Evolutionary conservation across 2,797 vertebrate species (phyloP), one percentile per base, ranked within the genome.

Genomic region (Eulemur rubriventer): DNA sequence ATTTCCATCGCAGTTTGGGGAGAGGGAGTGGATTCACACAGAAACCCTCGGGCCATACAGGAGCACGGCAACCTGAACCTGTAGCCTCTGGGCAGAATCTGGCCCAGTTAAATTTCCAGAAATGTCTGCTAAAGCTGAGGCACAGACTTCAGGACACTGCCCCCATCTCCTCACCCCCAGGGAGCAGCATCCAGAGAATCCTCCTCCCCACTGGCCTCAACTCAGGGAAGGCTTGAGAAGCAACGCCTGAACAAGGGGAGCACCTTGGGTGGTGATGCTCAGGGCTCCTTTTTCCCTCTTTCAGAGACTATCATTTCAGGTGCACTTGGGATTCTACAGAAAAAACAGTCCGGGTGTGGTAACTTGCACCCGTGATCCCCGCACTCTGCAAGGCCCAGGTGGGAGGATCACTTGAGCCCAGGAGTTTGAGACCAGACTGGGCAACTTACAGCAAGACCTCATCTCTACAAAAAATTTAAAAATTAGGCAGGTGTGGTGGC

Each of bases 271-370:
- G 11, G 22, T 5, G 18, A 18, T 2, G 24, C 26, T 9, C 26
- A 12, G 16, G 8, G 80, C n/a, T 4, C 26, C 22, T 52, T 1
- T 22, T 9, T 18, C 38, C 20, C 16, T 4, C 63, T 26, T 12
- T 10, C 1, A 4, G 41, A 8, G 3, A 3, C 28, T 22, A 1
- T 2, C 1, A 35, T 10, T 28, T 33, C 7, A 13, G 6, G 9
- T 0, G 33, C 3, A 2, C 1, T 4, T 30, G 0, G 0, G 59
- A 24, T 1, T 14, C 75, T 33, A 0, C 0, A 65, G 33, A 65
- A n/a, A 65, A 65, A n/a, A n/a, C 33, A 67, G 33, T 35, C 63
- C 7, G 1, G 33, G 63, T 67, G 7, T n/a, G 17, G 10, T 9
- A 67, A n/a, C 63, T 67, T 33, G 17, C 33, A 67, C 17, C 63